Conservation (phyloP, 1,140 invertebrate genomes). For the Heliconius melpomene region DNA sequence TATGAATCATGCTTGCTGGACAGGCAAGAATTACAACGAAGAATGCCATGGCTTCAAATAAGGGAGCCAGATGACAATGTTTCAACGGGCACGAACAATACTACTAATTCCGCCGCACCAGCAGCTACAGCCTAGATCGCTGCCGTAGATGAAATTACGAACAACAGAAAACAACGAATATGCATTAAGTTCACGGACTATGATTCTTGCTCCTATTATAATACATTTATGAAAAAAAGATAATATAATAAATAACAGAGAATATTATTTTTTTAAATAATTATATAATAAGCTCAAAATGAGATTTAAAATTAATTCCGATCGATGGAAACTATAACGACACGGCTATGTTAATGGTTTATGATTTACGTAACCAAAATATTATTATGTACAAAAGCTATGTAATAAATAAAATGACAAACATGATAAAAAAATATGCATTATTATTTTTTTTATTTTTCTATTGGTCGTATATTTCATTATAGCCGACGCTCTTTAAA, state of each 20-base stretch:
- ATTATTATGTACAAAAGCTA: background rate
- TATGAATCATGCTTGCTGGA: slow-evolving; percentile 6
- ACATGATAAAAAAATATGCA: background rate
- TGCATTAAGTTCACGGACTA: slow-evolving; percentile 21
- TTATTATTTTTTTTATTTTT: background rate
- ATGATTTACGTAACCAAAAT: background rate
- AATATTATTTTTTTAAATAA: slow-evolving; percentile 6
- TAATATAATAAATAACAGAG: slow-evolving; percentile 14
- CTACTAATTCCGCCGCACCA: slow-evolving; percentile 59
- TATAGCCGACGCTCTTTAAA: too few relatives aligned
- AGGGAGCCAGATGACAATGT: slow-evolving; percentile 73
- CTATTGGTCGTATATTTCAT: too few relatives aligned
- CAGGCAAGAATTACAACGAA: slow-evolving; percentile 76
- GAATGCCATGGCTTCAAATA: slow-evolving; percentile 80
- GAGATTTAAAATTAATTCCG: slow-evolving; percentile 26
- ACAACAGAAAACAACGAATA: slow-evolving; percentile 11
- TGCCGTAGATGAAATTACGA: background rate
- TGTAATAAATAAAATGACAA: background rate
- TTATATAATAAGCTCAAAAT: slow-evolving; percentile 41
- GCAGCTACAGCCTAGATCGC: slow-evolving; percentile 40
- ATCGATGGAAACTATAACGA: slow-evolving; percentile 16
- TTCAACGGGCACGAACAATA: slow-evolving; percentile 66
- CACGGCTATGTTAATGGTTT: slow-evolving; percentile 33
- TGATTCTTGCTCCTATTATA: background rate
- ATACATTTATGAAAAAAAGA: slow-evolving; percentile 11